Base-by-base conservation (phyloP, 2,113 vertebrate genomes). In the Anguilla rostrata region DNA sequence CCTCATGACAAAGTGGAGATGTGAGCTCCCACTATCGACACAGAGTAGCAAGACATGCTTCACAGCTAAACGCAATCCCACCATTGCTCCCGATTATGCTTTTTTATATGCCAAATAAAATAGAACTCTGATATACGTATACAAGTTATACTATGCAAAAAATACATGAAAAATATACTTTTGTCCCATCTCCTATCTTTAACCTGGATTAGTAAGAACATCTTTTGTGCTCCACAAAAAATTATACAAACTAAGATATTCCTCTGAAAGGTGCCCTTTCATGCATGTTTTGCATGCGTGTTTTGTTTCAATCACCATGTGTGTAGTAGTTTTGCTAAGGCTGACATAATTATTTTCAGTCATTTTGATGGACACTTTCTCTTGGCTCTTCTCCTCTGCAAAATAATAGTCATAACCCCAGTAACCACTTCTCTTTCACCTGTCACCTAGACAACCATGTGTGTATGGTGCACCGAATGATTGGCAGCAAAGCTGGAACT, bases 1-100 rank as follows among this genome's bases (percentile, higher is more conserved):
- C 0, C 96, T 99, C 85, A 97, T 99, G 97, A 99, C 98, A 43
- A 99, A 99, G 91, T 99, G 98, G 98, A 97, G 98, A 96, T 98
- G 98, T 99, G 91, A 96, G 98, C 95, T 84, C 14, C 12, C 57
- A 43, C 78, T 60, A 14, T 20, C 39, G 26, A n/a, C 26, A 46
- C 43, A 63, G 5, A 20, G 29, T 18, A 75, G 15, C 29, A 29
- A 80, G 39, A 22, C 26, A 39, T 53, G 53, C 29, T 71, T 16
- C 39, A 26, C 12, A 39, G 84, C 16, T 63, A n/a, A 6, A 83
- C 75, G 57, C 15, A 86, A 40, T 49, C 34, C 43, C 16, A 34
- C 26, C 63, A 16, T 71, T 71, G 26, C 63, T n/a, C 8, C 57
- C 5, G 46, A 29, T 34, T 83, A 20, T 83, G 0, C 29, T 39